These are phyloP conservation scores for Hemitrygon akajei DNA, from an alignment of 2,797 vertebrate genomes.

Conservation along the genomic window DNA sequence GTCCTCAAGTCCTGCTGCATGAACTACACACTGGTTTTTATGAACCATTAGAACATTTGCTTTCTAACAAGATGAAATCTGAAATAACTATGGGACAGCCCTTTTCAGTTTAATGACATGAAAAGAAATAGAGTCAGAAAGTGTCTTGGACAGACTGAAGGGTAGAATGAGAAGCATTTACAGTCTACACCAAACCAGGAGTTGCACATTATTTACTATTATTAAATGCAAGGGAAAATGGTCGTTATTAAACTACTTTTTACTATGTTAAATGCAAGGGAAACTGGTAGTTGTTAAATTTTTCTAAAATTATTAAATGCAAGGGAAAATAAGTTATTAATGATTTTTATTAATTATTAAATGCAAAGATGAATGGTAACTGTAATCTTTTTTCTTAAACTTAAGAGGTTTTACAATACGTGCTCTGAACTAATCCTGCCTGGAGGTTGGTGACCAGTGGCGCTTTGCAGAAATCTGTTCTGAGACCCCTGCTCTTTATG, in stretches of 20 bases:
- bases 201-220: not conserved
- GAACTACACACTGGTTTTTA: not conserved
- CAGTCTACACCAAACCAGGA: too few relatives aligned
- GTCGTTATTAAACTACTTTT: too few relatives aligned
- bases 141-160: not conserved
- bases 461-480: too few relatives aligned
- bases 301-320: too few relatives aligned
- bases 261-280: not conserved
- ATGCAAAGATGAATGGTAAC: too few relatives aligned
- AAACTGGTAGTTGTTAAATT: not conserved
- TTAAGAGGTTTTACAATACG: not conserved
- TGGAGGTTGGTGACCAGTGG: too few relatives aligned
- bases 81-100: not conserved
- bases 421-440: not conserved
- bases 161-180: not conserved
- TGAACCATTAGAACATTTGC: not conserved
- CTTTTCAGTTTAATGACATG: not conserved
- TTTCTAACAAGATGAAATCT: not conserved
- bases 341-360: too few relatives aligned
- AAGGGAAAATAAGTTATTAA: too few relatives aligned
- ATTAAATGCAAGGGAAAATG: too few relatives aligned
- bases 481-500: too few relatives aligned
- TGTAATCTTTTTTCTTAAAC: too few relatives aligned
- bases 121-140: not conserved
- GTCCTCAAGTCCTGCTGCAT: not conserved